Base-by-base conservation (phyloP, 1,140 invertebrate genomes). In the Pomacea maculata region DNA sequence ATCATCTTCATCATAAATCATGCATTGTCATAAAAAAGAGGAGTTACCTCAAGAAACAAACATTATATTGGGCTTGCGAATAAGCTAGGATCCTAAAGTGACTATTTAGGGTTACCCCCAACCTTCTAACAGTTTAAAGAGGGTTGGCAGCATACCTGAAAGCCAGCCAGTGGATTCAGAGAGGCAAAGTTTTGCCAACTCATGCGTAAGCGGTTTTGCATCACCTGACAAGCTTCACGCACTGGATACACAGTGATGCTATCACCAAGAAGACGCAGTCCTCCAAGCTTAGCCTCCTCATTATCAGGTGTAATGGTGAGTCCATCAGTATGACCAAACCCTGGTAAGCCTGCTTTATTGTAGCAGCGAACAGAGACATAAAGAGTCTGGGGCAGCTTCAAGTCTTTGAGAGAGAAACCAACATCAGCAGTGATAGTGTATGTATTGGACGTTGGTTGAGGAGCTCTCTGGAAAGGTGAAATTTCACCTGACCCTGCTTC, bases 271-370 rank as follows among this genome's bases (percentile, higher is more conserved):
- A 78, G 8, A 19, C 63, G 52, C 19, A 85, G 61, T 29, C 64
- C 25, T 5, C 70, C 81, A 52, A 63, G n/a, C 10, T 54, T 63
- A 15, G 57, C 14, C 15, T 54, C 57, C 25, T 79, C 54, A 17
- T 61, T 55, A 12, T 52, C 52, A 21, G 77, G 55, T 25, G 80
- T 78, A 52, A 86, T 82, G 55, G 78, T 82, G 9, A 86, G 83
- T 55, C 85, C 85, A 78, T 86, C 79, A 1, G 82, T 80, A 14
- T 82, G 79, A 17, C 21, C 70, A 7, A 70, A 34, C n/a, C 76
- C 74, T 52, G 78, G 74, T 15, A 84, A 64, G 52, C 85, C 85
- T 34, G 84, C 85, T 21, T 82, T 82, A 76, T 84, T 86, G 34
- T 78, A 71, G 71, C 83, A 84, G 15, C 82, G 67, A 25, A 86